Percentiles rank a stretch among this genome's conserved stretches.
Evolutionary conservation across 2,888 invertebrate genomes (phyloP).

Genomic region (Drosophila austrosaltans): DNA sequence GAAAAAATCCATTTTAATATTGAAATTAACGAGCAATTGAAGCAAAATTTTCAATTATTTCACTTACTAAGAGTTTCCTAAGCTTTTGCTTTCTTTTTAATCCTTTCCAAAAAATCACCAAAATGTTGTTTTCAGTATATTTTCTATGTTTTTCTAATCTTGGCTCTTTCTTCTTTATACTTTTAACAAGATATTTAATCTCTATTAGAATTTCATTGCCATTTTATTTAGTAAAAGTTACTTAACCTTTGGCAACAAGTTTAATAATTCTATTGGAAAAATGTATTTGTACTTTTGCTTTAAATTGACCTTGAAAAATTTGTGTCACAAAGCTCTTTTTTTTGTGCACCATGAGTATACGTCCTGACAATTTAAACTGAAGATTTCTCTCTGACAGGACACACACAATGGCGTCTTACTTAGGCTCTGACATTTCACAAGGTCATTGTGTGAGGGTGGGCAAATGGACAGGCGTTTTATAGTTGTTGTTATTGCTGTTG

Average conservation of each 20-base stretch:
- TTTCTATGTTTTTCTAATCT: no score
- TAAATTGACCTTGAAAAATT: conserved; percentile 58
- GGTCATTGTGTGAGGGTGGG: conserved; percentile 51
- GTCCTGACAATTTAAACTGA: conserved; percentile 62
- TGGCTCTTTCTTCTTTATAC: no score
- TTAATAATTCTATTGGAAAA: neutral
- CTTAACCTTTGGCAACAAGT: neutral
- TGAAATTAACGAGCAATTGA: no score
- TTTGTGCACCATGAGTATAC: conserved; percentile 22
- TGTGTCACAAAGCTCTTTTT: conserved; percentile 29
- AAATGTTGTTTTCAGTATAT: no score
- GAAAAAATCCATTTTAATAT: no score
- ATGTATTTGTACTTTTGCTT: conserved; percentile 35
- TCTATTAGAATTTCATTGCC: no score
- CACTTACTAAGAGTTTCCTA: no score
- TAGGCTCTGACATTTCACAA: conserved; percentile 65
- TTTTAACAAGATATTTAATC: no score
- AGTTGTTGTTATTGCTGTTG: neutral
- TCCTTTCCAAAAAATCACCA: no score
- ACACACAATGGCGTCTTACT: conserved; percentile 42
- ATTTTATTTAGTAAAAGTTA: neutral
- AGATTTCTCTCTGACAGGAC: conserved; percentile 56
- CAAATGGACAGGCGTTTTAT: neutral
- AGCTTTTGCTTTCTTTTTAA: no score
- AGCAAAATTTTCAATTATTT: no score